These are phyloP conservation scores for Nothoprocta perdicaria DNA, from an alignment of 2,113 vertebrate species.

Conservation along the genomic window DNA sequence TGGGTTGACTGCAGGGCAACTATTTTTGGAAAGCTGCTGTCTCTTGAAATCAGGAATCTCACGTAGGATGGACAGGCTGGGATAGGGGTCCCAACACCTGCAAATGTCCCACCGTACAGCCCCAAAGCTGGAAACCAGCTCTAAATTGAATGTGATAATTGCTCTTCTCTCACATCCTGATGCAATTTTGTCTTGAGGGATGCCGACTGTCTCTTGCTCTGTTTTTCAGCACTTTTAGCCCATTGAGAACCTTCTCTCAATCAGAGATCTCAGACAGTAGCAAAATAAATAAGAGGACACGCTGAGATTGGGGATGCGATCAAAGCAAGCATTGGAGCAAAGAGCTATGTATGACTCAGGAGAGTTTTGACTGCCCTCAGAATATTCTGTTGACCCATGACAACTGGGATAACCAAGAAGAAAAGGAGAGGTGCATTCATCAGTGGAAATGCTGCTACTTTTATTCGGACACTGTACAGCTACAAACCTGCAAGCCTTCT, in stretches of 20 bases:
- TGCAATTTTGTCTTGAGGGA: neutral
- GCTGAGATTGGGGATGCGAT: neutral
- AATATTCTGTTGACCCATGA: neutral
- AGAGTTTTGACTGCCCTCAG: no score
- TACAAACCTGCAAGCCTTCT: neutral
- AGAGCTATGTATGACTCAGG: neutral
- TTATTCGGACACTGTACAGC: neutral
- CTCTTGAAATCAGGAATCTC: neutral
- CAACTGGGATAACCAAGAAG: neutral
- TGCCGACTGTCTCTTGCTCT: neutral
- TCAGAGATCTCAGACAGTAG: neutral
- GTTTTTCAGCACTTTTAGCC: neutral
- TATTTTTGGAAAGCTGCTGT: neutral
- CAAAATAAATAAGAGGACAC: neutral
- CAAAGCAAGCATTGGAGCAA: neutral
- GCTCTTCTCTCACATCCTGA: neutral
- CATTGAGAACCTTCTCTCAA: neutral
- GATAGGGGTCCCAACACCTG: fast-evolving
- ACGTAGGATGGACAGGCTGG: neutral
- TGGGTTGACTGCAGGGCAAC: neutral
- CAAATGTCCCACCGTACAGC: neutral
- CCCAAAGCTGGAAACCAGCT: neutral
- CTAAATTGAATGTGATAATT: neutral
- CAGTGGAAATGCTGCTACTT: neutral
- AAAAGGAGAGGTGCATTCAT: neutral